Percentiles rank a stretch among this genome's conserved stretches.
Conservation (phyloP, 2,888 invertebrate species). For the Pandemis heparana region DNA sequence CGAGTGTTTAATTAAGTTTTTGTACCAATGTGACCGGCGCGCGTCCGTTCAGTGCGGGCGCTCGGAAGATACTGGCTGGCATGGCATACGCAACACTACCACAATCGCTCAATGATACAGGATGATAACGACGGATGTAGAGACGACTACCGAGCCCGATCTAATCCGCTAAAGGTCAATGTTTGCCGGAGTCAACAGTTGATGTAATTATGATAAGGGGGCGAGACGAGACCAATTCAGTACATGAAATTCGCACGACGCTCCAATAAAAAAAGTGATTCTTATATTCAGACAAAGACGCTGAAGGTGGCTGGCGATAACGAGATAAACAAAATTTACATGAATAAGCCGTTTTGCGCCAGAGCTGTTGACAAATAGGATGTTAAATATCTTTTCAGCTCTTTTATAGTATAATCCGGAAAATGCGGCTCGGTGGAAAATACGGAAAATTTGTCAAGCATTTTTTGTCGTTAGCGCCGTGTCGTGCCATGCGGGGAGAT, state of each 20-base stretch:
- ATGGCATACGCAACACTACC: constrained; percentile 36
- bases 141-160: constrained; percentile 48
- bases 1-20: constrained; percentile 32
- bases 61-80: constrained; percentile 38
- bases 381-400: constrained; percentile 27
- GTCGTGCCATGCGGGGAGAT: constrained; percentile 18
- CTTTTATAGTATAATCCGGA: constrained; percentile 13
- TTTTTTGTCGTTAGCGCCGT: constrained; percentile 24
- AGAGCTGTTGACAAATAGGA: constrained; percentile 36
- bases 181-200: constrained; percentile 78
- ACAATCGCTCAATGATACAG: constrained; percentile 52
- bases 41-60: constrained; percentile 35
- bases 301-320: constrained; percentile 32
- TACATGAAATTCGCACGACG: constrained; percentile 31
- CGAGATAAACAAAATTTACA: constrained; percentile 40
- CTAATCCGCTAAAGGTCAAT: constrained; percentile 79
- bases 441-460: constrained; percentile 13
- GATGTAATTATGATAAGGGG: constrained; percentile 54
- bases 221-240: constrained; percentile 39
- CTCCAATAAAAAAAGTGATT: constrained; percentile 11
- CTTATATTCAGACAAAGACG: constrained; percentile 29
- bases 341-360: constrained; percentile 32
- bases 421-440: constrained; percentile 3
- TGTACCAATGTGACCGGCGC: constrained; percentile 19
- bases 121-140: constrained; percentile 59